These are phyloP conservation scores for Drosophila paulistorum DNA, from an alignment of 1,140 invertebrate species.

Conservation along the genomic window DNA sequence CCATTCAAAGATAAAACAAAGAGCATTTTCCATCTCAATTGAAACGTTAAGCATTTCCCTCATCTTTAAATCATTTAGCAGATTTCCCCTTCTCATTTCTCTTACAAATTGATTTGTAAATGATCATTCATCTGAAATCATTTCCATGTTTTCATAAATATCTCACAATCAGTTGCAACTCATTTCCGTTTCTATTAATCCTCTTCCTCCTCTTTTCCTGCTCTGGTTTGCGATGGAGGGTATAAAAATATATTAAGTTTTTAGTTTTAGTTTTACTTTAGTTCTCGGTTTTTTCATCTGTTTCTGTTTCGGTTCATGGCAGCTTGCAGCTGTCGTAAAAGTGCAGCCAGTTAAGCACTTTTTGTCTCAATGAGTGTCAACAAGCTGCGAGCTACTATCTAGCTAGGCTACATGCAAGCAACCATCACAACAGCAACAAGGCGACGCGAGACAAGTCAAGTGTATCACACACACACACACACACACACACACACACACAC, in stretches of 20 bases:
- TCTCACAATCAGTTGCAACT: no score
- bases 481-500: conserved; percentile 25
- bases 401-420: conserved; percentile 6
- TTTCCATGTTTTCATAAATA: no score
- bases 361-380: conserved; percentile 80
- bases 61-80: no score
- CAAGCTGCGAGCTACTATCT: conserved; percentile 45
- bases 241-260: conserved; percentile 18
- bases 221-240: background rate
- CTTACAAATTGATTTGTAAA: no score
- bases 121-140: no score
- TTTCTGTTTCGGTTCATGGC: conserved; percentile 13
- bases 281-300: background rate
- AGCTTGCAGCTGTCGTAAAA: conserved; percentile 47
- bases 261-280: conserved; percentile 34
- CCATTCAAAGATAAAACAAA: no score
- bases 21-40: no score
- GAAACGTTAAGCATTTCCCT: no score
- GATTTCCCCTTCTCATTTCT: no score
- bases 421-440: conserved; percentile 6
- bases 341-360: conserved; percentile 79
- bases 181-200: background rate
- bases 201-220: background rate
- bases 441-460: conserved; percentile 55
- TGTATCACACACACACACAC: conserved; percentile 21